phyloP scores from a whole-genome alignment of 2,113 vertebrate genomes.

The Glaucomys volans region DNA sequence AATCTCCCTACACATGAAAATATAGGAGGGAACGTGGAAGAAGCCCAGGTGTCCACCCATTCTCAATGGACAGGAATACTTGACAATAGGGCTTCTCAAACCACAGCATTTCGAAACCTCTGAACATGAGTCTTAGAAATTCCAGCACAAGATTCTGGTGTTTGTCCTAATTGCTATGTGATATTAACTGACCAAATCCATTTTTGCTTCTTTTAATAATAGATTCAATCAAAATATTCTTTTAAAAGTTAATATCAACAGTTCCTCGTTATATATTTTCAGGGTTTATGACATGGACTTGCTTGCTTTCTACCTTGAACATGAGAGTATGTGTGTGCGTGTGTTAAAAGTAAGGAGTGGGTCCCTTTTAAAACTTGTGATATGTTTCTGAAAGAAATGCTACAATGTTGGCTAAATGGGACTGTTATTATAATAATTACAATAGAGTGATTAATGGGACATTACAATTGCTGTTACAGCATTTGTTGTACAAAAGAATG shows the following conservation, averaged over 20 bases:
- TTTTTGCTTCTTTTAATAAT: slow-evolving; percentile 5
- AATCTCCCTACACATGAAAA: background rate
- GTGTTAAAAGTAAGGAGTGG: background rate
- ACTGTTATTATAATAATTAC: slow-evolving; percentile 28
- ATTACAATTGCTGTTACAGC: background rate
- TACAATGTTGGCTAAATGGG: background rate
- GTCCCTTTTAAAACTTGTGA: background rate
- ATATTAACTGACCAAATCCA: background rate
- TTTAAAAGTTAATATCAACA: background rate
- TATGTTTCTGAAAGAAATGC: slow-evolving; percentile 28
- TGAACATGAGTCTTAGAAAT: background rate
- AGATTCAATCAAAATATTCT: background rate
- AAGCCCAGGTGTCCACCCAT: background rate
- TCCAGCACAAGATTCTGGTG: background rate
- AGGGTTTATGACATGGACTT: background rate
- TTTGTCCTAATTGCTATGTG: background rate
- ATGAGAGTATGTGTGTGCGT: background rate
- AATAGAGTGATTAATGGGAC: slow-evolving; percentile 51
- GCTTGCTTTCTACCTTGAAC: background rate
- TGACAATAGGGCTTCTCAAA: background rate
- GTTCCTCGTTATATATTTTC: background rate
- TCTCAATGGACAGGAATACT: background rate
- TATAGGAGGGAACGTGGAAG: background rate
- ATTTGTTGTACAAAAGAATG: slow-evolving; percentile 34
- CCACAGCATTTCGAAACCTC: background rate